Conservation (phyloP, 2,888 invertebrate genomes). For the Tachystola acroxantha region DNA sequence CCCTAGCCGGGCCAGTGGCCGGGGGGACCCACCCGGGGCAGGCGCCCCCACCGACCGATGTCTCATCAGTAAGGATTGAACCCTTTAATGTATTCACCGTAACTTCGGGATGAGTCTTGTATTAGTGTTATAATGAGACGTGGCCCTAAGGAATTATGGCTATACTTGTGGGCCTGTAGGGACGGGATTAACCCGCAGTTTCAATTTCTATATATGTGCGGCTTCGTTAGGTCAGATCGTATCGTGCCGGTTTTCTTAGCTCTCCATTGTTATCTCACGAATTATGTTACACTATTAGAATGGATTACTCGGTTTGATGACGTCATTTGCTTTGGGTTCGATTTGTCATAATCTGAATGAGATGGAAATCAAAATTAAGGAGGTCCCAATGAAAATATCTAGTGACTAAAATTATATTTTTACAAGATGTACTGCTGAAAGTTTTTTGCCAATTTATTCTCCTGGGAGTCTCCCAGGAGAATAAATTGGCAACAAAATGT, state of each 20-base stretch:
- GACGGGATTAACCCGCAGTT: conserved; percentile 68
- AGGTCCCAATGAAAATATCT: too few species aligned
- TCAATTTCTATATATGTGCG: conserved; percentile 65
- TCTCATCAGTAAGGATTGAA: conserved; percentile 78
- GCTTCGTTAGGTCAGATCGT: conserved; percentile 46
- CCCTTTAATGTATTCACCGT: conserved; percentile 78
- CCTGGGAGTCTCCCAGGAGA: too few species aligned
- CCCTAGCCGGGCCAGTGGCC: conserved; percentile 63
- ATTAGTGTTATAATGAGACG: conserved; percentile 79
- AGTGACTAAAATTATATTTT: too few species aligned
- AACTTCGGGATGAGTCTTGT: conserved; percentile 78
- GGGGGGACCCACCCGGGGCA: conserved; percentile 39
- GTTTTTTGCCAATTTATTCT: too few species aligned
- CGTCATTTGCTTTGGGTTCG: not conserved
- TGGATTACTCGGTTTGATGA: conserved; percentile 10
- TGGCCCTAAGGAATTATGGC: conserved; percentile 75
- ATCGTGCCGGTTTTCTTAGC: conserved; percentile 31
- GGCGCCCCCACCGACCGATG: conserved; percentile 68
- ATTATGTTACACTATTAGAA: conserved; percentile 21
- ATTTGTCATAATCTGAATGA: too few species aligned
- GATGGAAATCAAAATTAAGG: too few species aligned
- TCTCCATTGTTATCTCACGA: conserved; percentile 20
- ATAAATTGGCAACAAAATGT: too few species aligned
- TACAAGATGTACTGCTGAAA: too few species aligned
- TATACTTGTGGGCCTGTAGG: conserved; percentile 66